Percentiles rank a stretch among this genome's conserved stretches.
Conservation (phyloP, 2,797 vertebrate genomes). For the Petrocephalus sullivani region DNA sequence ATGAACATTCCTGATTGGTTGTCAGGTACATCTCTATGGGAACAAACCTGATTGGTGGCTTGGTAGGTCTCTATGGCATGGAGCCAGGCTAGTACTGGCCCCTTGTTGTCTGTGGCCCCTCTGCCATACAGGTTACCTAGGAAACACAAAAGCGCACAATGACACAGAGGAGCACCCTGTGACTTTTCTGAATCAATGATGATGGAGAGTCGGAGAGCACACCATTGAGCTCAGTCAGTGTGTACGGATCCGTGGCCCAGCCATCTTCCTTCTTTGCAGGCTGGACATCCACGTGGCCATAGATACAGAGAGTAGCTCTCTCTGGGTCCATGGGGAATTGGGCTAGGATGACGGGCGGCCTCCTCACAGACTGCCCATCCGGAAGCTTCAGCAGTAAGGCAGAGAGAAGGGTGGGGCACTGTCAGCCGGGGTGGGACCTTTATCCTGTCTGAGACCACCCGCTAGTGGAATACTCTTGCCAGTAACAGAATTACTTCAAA, state of each 20-base stretch:
- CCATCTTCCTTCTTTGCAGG: slow-evolving; percentile 60
- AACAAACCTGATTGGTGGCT: slow-evolving; percentile 52
- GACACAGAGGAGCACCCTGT: neutral
- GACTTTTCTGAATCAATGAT: neutral
- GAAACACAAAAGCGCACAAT: neutral
- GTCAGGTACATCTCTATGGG: neutral
- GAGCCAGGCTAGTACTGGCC: slow-evolving; percentile 38
- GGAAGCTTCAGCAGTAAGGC: slow-evolving; percentile 44
- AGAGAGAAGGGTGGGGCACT: neutral
- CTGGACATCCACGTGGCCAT: slow-evolving; percentile 68
- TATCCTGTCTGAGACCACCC: neutral
- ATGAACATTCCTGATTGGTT: neutral
- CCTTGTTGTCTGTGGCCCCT: slow-evolving; percentile 42
- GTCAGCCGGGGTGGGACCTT: neutral
- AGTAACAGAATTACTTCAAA: neutral
- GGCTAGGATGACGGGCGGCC: slow-evolving; percentile 59
- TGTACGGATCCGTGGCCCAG: slow-evolving; percentile 59
- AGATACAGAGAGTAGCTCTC: slow-evolving; percentile 63
- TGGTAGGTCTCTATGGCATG: slow-evolving; percentile 43
- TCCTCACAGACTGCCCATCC: slow-evolving; percentile 46
- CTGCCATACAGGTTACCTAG: slow-evolving; percentile 41
- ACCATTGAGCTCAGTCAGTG: slow-evolving; percentile 58
- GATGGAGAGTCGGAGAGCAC: neutral
- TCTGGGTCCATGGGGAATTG: slow-evolving; percentile 50
- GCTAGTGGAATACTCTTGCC: neutral